Evolutionary conservation across 2,113 vertebrate species (phyloP).

Genomic region (Arenaria interpres): DNA sequence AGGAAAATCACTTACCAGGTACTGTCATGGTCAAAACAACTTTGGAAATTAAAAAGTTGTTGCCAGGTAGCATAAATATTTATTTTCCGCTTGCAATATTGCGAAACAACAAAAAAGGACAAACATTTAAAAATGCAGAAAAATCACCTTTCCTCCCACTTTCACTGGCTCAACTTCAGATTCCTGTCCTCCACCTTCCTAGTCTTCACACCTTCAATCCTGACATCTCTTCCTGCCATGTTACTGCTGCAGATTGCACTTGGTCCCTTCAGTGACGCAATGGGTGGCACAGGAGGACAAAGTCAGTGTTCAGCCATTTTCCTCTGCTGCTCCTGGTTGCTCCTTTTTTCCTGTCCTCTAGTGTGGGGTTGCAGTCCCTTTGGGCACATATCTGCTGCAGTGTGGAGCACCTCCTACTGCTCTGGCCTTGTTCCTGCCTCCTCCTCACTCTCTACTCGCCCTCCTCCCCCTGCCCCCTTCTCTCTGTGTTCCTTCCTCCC

Average conservation of each 20-base stretch:
- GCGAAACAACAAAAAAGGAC: neutral
- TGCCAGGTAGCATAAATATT: neutral
- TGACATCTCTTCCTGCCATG: neutral
- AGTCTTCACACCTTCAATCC: neutral
- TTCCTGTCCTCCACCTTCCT: neutral
- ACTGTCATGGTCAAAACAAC: neutral
- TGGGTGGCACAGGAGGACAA: neutral
- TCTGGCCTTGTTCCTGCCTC: neutral
- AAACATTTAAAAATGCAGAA: neutral
- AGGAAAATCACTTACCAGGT: neutral
- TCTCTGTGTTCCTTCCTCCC: neutral
- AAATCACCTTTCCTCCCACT: neutral
- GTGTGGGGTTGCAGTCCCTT: neutral
- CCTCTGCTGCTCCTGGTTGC: neutral
- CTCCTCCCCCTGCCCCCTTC: neutral
- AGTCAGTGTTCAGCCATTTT: neutral
- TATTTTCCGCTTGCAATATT: neutral
- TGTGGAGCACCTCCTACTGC: neutral
- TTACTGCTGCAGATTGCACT: neutral
- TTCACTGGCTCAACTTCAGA: neutral
- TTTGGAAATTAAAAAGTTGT: neutral
- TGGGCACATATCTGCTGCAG: accelerated
- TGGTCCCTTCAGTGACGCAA: neutral
- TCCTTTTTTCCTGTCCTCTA: neutral
- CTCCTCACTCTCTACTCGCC: neutral